Evolutionary conservation across 2,888 invertebrate genomes (phyloP).

Genomic region (Schizotus pectinicornis): DNA sequence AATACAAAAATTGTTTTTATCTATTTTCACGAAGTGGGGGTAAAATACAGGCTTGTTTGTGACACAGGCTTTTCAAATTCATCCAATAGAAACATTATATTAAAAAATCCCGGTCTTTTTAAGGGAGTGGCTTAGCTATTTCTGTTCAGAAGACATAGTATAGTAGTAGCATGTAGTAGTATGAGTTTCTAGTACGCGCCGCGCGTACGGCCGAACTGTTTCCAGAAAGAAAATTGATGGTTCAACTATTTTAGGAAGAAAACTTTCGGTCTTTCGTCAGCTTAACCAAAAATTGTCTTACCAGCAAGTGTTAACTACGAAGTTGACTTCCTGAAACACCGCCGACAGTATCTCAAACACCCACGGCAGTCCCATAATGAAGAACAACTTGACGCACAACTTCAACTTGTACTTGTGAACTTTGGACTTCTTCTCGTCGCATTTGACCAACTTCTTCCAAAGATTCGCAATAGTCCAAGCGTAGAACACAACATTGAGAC

Average conservation of each 20-base stretch:
- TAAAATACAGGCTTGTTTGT: no score
- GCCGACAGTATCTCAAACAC: conserved; percentile 69
- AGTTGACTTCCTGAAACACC: conserved; percentile 39
- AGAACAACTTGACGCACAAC: conserved; percentile 69
- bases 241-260: not conserved
- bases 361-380: conserved; percentile 76
- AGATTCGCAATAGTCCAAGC: conserved; percentile 64
- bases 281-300: conserved; percentile 37
- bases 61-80: no score
- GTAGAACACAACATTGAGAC: conserved; percentile 66
- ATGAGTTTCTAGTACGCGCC: no score
- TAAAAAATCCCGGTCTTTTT: no score
- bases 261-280: no score
- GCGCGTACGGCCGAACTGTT: not conserved
- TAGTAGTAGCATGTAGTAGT: no score
- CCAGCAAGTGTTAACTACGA: conserved; percentile 47
- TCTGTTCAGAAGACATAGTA: no score
- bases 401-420: conserved; percentile 67
- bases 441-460: conserved; percentile 63
- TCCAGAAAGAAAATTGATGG: not conserved
- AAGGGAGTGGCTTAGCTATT: no score
- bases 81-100: no score
- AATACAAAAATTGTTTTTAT: no score
- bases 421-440: conserved; percentile 62
- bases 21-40: no score